Evolutionary conservation across 2,113 vertebrate genomes (phyloP).

Genomic region (Gyps fulvus): DNA sequence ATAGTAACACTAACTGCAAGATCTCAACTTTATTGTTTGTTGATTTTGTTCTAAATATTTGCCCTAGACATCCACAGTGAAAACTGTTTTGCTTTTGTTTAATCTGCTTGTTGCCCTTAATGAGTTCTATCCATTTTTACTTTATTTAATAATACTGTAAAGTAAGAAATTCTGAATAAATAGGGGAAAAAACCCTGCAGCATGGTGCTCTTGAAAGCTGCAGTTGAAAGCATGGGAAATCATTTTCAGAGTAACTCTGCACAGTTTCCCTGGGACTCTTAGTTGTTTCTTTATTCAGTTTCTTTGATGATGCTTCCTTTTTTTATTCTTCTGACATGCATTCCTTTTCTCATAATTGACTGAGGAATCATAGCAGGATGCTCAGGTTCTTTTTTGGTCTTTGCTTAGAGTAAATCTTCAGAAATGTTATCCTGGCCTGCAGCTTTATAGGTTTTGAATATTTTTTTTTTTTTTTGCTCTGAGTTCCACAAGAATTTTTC

Average conservation of each 20-base stretch:
- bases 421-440: neutral
- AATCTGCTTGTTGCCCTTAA: neutral
- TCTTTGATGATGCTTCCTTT: neutral
- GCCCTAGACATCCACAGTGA: neutral
- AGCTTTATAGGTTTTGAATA: neutral
- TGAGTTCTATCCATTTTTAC: neutral
- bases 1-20: neutral
- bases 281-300: neutral
- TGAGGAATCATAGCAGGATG: neutral
- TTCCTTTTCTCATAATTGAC: neutral
- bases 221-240: neutral
- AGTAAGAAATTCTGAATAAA: neutral
- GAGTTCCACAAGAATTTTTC: neutral
- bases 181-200: neutral
- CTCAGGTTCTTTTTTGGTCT: neutral
- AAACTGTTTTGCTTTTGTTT: neutral
- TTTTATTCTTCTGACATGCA: neutral
- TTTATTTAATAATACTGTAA: neutral
- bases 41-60: neutral
- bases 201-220: neutral
- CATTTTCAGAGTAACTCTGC: neutral
- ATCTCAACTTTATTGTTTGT: neutral
- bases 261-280: neutral
- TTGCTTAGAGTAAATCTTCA: neutral
- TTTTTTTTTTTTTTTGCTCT: neutral